A percentile compares a stretch with the other conserved stretches of the same genome.
Evolutionary conservation across 2,113 vertebrate genomes (phyloP).

Genomic region (Brienomyrus brachyistius): DNA sequence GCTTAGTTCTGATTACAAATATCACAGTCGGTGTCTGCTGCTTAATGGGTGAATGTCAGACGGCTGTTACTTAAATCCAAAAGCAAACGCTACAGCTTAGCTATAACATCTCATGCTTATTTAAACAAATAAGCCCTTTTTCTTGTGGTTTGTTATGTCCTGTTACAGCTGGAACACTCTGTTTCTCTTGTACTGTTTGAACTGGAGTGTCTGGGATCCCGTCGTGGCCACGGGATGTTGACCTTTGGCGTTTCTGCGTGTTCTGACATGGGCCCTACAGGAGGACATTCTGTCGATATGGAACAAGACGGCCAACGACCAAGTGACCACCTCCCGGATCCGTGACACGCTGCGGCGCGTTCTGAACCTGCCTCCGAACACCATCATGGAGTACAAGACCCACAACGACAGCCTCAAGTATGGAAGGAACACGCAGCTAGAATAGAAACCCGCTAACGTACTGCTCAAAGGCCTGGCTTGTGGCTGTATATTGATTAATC

Average conservation of each 20-base stretch:
- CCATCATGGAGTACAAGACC: constrained; percentile 68
- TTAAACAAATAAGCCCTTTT: neutral
- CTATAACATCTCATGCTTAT: neutral
- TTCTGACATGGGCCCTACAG: constrained; percentile 30
- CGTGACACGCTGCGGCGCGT: constrained; percentile 61
- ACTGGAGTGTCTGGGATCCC: neutral
- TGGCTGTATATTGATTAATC: neutral
- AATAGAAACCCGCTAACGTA: neutral
- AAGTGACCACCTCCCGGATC: constrained; percentile 59
- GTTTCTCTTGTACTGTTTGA: neutral
- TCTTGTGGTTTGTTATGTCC: neutral
- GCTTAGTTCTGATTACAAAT: neutral
- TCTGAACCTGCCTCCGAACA: constrained; percentile 62
- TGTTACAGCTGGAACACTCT: neutral
- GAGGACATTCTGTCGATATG: constrained; percentile 66
- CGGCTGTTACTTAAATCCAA: neutral
- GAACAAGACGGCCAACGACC: constrained; percentile 61
- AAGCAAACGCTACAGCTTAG: neutral
- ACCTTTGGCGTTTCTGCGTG: neutral
- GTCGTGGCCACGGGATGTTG: neutral
- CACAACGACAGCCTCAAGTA: constrained; percentile 68
- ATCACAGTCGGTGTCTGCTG: neutral
- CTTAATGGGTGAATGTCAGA: neutral
- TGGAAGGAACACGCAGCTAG: neutral
- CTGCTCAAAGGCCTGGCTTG: neutral